Base-by-base conservation (phyloP, 2,113 vertebrate genomes). In the Phycodurus eques region DNA sequence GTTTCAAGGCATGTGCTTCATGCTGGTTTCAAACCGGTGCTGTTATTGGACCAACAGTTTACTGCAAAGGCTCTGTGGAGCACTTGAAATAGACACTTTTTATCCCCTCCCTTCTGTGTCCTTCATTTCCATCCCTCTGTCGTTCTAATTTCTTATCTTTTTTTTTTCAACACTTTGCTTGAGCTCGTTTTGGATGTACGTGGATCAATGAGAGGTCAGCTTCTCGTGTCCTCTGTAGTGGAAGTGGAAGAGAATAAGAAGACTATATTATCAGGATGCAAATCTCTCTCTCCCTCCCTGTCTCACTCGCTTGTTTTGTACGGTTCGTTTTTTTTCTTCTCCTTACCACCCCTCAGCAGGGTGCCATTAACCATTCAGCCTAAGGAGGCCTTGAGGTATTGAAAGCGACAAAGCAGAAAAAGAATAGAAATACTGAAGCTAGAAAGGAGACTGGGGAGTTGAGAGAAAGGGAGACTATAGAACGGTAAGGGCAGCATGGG, bases 401-500 rank as follows among this genome's bases (percentile, higher is more conserved):
- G 86, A 87, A 92, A 90, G 85, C 85, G 90, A 93, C 90, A 88
- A 89, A 86, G 88, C 85, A 90, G 87, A 92, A 93, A 91, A 89
- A 91, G 88, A 92, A 90, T 72, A 80, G 79, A 91, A 85, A 87
- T 87, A 84, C 76, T 68, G 76, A 68, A 72, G 68, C 63, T 53
- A 65, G 74, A 73, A 79, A 79, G 77, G 77, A 88, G 80, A 76
- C 79, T 54, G 69, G 80, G 74, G 84, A 81, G 72, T 79, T 68
- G 68, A 65, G 68, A 62, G 72, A 44, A 44, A 57, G 70, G 60
- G 43, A 42, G 54, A 65, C 56, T 27, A 67, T 47, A 35, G 46
- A 31, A 15, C 61, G 71, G 61, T 15, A 65, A 69, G 73, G 71
- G 71, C 22, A 62, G 59, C 66, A 78, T 67, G 74, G 71, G 71